Evolutionary conservation across 2,888 invertebrate species (phyloP).

Genomic region (Strigamia crassipes): DNA sequence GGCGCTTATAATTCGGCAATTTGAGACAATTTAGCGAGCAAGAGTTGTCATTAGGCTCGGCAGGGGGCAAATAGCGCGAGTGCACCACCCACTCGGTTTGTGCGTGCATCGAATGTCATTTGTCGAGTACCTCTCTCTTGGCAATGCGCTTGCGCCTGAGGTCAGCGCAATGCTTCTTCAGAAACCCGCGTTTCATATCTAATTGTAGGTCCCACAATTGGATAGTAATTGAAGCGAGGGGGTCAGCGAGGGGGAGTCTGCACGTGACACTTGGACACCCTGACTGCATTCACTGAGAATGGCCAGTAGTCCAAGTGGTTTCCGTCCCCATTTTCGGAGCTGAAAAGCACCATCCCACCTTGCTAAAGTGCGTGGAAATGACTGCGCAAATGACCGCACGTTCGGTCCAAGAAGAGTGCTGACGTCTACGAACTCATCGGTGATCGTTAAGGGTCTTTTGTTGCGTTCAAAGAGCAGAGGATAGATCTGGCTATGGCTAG

Average conservation of each 20-base stretch:
- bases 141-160: slow-evolving; percentile 6
- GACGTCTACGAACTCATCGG: slow-evolving; percentile 19
- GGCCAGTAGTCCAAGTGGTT: slow-evolving; percentile 42
- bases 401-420: slow-evolving; percentile 10
- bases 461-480: slow-evolving; percentile 27
- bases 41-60: slow-evolving; percentile 39
- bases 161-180: slow-evolving; percentile 15
- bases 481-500: background rate
- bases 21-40: slow-evolving; percentile 44
- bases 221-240: slow-evolving; percentile 31
- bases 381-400: slow-evolving; percentile 25
- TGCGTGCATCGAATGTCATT: slow-evolving; percentile 40
- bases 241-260: background rate
- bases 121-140: slow-evolving; percentile 21
- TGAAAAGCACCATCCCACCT: slow-evolving; percentile 20
- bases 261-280: slow-evolving; percentile 37
- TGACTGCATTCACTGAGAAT: slow-evolving; percentile 19
- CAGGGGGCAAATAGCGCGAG: slow-evolving; percentile 34
- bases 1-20: slow-evolving; percentile 43
- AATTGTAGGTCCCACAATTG: slow-evolving; percentile 33
- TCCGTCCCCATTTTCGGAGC: slow-evolving; percentile 33
- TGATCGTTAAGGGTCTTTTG: slow-evolving; percentile 29
- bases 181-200: slow-evolving; percentile 10
- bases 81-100: slow-evolving; percentile 21
- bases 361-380: slow-evolving; percentile 35